These are phyloP conservation scores for Mormyrus hasselquistii DNA, from an alignment of 2,797 vertebrate species.

Conservation along the genomic window DNA sequence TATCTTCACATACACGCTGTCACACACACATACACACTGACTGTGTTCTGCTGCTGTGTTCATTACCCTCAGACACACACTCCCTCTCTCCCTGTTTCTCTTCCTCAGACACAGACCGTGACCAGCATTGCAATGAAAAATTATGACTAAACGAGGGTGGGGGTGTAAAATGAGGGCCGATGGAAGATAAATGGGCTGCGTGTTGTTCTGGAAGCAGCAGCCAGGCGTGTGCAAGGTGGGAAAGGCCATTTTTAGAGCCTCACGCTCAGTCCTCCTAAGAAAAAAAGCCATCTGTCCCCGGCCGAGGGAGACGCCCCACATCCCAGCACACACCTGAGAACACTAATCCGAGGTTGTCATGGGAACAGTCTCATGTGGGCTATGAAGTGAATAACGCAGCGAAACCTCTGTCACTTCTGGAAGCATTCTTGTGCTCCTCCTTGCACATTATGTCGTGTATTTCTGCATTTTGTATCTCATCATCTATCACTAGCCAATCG, in stretches of 20 bases:
- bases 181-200: background rate
- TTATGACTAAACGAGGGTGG: background rate
- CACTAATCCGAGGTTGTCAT: background rate
- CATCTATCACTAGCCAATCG: background rate
- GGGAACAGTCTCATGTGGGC: background rate
- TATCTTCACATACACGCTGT: background rate
- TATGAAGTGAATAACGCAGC: background rate
- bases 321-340: background rate
- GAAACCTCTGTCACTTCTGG: background rate
- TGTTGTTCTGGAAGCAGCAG: background rate
- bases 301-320: background rate
- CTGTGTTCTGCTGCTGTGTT: background rate
- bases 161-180: background rate
- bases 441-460: background rate
- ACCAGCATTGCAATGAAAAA: constrained; percentile 7
- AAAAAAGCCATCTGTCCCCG: background rate
- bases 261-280: background rate
- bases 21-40: background rate
- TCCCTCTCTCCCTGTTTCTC: background rate
- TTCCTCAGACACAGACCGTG: background rate
- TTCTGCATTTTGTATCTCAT: background rate
- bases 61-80: background rate
- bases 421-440: background rate
- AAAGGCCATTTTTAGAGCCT: background rate
- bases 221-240: background rate